Evolutionary conservation across 2,113 vertebrate genomes (phyloP), one percentile per base, ranked within the genome.

Genomic region (Phrynosoma blainvillii): DNA sequence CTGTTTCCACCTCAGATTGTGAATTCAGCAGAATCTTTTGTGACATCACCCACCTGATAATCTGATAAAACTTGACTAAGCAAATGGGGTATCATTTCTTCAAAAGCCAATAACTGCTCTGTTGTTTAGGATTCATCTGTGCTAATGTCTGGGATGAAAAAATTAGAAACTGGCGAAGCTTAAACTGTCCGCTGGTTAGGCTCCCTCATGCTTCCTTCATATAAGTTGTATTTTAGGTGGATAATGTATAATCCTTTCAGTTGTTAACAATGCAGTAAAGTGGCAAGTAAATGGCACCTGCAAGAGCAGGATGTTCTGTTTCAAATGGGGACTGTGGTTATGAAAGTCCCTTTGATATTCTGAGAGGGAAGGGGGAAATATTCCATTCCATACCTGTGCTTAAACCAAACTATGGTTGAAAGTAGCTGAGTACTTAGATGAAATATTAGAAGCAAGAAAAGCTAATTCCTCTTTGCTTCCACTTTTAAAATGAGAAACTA

Each of bases 271-370:
- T 94, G 86, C 36, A 85, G 73, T 74, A 89, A 93, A 91, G 92
- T 92, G 93, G 2, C 70, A 86, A 81, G 90, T 92, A 94, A 92
- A 93, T 91, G 93, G 88, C 90, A 84, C 21, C 65, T 16, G 86
- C 0, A 84, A 85, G 89, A 90, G 56, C 56, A 89, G 81, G 65
- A 0, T 79, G 68, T 27, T 92, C 84, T 84, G 52, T 74, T 68
- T 94, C 80, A 78, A 89, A 94, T 92, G 84, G 76, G 62, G 56
- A 83, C 1, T 1, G 76, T 89, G 91, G 18, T n/a, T 79, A 56
- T 79, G 89, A 89, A 90, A 89, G 76, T 16, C 62, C 80, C 30
- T 91, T 93, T 90, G 89, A 36, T 92, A 89, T 84, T 90, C 81
- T 65, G 20, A 89, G 82, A 4, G 71, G 32, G 16, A 54, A n/a